Percentiles rank a stretch among this genome's conserved stretches.
phyloP scores from a whole-genome alignment of 92 coral and sea anemone genomes.

The Siderastrea siderea region DNA sequence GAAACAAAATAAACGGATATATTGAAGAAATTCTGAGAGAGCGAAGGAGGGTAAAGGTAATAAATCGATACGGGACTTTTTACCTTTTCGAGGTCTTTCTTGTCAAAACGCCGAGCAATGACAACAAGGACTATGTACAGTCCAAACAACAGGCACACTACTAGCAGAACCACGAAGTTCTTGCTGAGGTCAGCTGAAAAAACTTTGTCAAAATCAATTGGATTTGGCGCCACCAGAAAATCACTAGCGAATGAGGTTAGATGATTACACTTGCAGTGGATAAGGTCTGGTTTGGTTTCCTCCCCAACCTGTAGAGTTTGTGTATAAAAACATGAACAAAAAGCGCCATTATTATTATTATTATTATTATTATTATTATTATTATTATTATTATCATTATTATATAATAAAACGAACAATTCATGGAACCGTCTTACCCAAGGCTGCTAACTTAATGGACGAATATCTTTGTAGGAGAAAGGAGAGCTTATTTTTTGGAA shows the following conservation, averaged over 20 bases:
- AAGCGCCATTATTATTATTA: not conserved
- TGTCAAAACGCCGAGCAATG: conserved; percentile 90
- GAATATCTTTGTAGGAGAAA: too few relatives aligned
- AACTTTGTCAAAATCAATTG: conserved; percentile 95
- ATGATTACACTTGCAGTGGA: conserved; percentile 90
- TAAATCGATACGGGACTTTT: not conserved
- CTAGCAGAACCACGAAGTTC: conserved; percentile 83
- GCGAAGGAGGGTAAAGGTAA: not conserved
- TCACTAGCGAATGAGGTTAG: conserved; percentile 95
- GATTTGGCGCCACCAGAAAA: conserved; percentile 97
- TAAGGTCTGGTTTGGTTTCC: conserved; percentile 63
- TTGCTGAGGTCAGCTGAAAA: conserved; percentile 92
- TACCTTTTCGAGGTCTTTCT: conserved; percentile 82
- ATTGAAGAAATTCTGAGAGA: not conserved
- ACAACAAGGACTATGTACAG: conserved; percentile 77
- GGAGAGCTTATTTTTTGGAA: too few relatives aligned
- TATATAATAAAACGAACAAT: too few relatives aligned
- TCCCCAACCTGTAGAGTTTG: conserved; percentile 77
- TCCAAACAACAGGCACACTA: conserved; percentile 87
- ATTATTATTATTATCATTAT: too few relatives aligned
- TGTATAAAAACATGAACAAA: not conserved
- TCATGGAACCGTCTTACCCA: too few relatives aligned
- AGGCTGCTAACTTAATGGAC: too few relatives aligned
- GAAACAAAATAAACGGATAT: too few relatives aligned
- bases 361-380: too few relatives aligned